These are phyloP conservation scores for Heliconius sara DNA, from an alignment of 2,888 invertebrate species.

Conservation along the genomic window DNA sequence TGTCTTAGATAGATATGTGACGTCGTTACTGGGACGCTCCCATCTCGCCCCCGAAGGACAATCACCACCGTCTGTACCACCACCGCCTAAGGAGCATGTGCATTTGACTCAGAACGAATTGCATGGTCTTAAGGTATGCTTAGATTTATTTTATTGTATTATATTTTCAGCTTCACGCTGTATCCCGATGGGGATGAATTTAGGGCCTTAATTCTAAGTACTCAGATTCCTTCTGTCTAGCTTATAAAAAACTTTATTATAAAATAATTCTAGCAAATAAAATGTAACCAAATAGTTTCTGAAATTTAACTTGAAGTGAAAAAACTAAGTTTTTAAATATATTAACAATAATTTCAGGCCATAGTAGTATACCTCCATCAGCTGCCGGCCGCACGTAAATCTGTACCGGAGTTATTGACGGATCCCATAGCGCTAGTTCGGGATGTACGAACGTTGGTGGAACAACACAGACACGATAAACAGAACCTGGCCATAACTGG, in stretches of 20 bases:
- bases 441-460: constrained; percentile 94
- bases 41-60: constrained; percentile 85
- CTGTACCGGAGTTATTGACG: constrained; percentile 94
- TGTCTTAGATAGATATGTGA: constrained; percentile 96
- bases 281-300: too few species aligned
- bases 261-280: too few species aligned
- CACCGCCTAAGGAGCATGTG: constrained; percentile 82
- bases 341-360: constrained; percentile 74
- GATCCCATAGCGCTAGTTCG: constrained; percentile 95
- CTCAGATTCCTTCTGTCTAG: too few species aligned
- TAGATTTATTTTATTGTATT: neutral
- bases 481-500: constrained; percentile 93
- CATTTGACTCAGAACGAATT: constrained; percentile 92
- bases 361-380: constrained; percentile 96
- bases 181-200: neutral
- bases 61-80: constrained; percentile 50
- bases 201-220: too few species aligned
- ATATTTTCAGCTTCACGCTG: neutral
- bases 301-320: neutral
- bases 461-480: constrained; percentile 94
- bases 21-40: constrained; percentile 91
- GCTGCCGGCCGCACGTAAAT: constrained; percentile 94
- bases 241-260: too few species aligned
- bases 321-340: neutral
- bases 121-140: constrained; percentile 88